Base-by-base conservation (phyloP, 2,888 invertebrate genomes). In the Campoletis raptor region DNA sequence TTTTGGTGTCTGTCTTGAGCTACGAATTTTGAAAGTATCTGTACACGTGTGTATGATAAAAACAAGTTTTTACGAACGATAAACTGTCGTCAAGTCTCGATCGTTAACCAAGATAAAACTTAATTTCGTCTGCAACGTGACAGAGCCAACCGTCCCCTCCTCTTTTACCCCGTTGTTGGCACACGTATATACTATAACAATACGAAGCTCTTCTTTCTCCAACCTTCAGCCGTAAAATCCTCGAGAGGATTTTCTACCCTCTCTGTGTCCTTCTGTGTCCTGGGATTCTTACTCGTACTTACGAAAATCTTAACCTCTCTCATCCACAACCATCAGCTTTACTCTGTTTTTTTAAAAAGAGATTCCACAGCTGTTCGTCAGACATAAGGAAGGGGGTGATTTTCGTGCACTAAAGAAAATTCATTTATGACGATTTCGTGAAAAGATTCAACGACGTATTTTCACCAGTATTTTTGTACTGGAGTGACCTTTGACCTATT, bases 81-180 rank as follows among this genome's bases (percentile, higher is more conserved):
- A 81, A 85, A 85, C 81, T 45, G 72, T 81, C 81, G 54, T 77
- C 73, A 72, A 81, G 57, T 77, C 72, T 81, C 81, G 81, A 85
- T 85, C 81, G 77, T 85, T 85, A 81, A 66, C 72, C 77, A 57
- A 77, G 85, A 85, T 85, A 85, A 81, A 85, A 85, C 77, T 81
- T 85, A 81, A 85, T 85, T 64, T 73, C 52, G 81, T 84, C 73
- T 66, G 80, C 74, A 80, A 76, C 64, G 74, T 69, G 84, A 80
- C 40, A 69, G 52, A 67, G 67, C 24, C 21, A 61, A 30, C 30
- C 30, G 12, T 15, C 12, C 15, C 15, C 61, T 30, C 30, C 30
- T 30, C 15, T 15, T 7, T 30, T 61, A 8, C 12, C n/a, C 36
- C 36, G 57, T 37, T 77, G 36, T 40, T 42, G 72, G 66, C 64